These are phyloP conservation scores for Stenodema calcarata DNA, from an alignment of 2,888 invertebrate species.

Conservation along the genomic window DNA sequence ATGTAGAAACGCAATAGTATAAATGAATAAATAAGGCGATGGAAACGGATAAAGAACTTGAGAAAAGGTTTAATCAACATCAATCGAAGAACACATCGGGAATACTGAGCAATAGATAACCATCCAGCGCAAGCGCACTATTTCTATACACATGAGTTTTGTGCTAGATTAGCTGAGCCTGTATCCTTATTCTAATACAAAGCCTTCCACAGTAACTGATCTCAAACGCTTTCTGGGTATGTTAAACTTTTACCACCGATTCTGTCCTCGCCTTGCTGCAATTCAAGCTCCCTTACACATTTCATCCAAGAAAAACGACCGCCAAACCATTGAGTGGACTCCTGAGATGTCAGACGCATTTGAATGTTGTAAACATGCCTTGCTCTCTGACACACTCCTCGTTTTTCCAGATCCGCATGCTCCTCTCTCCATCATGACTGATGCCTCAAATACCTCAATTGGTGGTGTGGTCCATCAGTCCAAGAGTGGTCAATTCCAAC, in stretches of 20 bases:
- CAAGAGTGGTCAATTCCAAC: constrained; percentile 10
- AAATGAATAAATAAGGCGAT: no score
- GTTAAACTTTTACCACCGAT: constrained; percentile 44
- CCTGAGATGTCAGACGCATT: constrained; percentile 49
- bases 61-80: no score
- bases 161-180: no score
- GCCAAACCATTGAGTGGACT: constrained; percentile 54
- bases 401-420: constrained; percentile 59
- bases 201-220: constrained; percentile 3
- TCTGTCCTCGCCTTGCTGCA: constrained; percentile 43
- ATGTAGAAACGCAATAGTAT: no score
- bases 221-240: constrained; percentile 43
- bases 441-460: constrained; percentile 61
- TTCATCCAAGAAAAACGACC: constrained; percentile 54
- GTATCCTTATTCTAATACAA: no score
- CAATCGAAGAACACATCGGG: no score
- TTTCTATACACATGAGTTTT: no score
- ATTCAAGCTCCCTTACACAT: constrained; percentile 49
- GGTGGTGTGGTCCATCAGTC: constrained; percentile 61
- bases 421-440: constrained; percentile 58
- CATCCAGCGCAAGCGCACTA: no score
- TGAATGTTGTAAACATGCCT: constrained; percentile 51
- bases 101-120: no score
- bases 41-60: no score
- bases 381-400: constrained; percentile 60